phyloP scores from a whole-genome alignment of 1,140 invertebrate species.

The Venturia canescens region DNA sequence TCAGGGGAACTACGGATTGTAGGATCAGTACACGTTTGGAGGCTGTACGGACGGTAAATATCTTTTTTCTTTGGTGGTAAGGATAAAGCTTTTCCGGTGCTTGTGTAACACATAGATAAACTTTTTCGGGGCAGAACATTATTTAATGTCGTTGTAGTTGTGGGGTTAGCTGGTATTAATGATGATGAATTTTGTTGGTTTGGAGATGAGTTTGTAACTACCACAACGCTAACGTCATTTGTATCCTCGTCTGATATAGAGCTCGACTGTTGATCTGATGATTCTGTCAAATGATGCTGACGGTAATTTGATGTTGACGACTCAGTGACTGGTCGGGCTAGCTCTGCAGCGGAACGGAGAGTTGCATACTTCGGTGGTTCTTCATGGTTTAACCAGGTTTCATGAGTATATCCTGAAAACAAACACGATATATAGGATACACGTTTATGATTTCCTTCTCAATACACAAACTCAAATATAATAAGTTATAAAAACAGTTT shows the following conservation, averaged over 20 bases:
- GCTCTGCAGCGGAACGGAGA: constrained; percentile 80
- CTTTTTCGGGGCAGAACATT: constrained; percentile 80
- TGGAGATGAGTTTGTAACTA: constrained; percentile 60
- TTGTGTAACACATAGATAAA: constrained; percentile 88
- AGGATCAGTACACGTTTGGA: constrained; percentile 81
- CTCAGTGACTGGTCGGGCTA: constrained; percentile 64
- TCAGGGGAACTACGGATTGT: constrained; percentile 81
- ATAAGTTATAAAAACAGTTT: too few relatives aligned
- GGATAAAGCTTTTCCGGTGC: constrained; percentile 87
- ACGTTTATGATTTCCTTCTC: too few relatives aligned
- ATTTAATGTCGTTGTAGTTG: constrained; percentile 65
- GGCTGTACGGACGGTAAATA: constrained; percentile 90
- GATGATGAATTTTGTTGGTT: constrained; percentile 41
- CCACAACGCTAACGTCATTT: constrained; percentile 63
- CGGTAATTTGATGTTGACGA: constrained; percentile 55
- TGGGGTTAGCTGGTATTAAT: constrained; percentile 52
- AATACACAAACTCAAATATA: too few relatives aligned
- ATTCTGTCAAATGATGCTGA: constrained; percentile 53
- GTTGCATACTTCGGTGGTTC: constrained; percentile 82
- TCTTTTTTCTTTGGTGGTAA: constrained; percentile 92
- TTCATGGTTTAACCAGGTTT: constrained; percentile 75
- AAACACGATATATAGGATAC: neutral
- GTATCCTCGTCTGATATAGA: neutral
- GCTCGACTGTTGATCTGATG: constrained; percentile 45
- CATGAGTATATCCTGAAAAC: constrained; percentile 73